A percentile compares a stretch with the other conserved stretches of the same genome.
Evolutionary conservation across 2,797 vertebrate species (phyloP).

Genomic region (Peromyscus melanophrys): DNA sequence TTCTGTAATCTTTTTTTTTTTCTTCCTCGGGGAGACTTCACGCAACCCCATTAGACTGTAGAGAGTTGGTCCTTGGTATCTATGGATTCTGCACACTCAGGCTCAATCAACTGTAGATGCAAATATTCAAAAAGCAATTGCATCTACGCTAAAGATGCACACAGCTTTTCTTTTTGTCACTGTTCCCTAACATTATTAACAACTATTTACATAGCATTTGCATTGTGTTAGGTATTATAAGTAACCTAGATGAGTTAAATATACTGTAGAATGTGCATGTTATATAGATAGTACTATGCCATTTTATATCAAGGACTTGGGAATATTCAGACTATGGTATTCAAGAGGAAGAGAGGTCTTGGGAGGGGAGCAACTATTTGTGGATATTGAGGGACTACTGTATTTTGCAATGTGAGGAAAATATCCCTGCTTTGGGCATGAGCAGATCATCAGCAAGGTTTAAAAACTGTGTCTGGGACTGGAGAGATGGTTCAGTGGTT

Average conservation of each 20-base stretch:
- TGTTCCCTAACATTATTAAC: not conserved
- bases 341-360: not conserved
- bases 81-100: too few species aligned
- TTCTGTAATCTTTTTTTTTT: not conserved
- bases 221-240: not conserved
- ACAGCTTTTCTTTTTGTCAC: not conserved
- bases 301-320: not conserved
- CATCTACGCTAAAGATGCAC: not conserved
- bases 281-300: not conserved
- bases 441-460: not conserved
- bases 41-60: not conserved
- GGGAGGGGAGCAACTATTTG: not conserved
- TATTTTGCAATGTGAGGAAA: not conserved
- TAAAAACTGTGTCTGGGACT: slow-evolving; percentile 9
- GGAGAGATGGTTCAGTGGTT: not conserved
- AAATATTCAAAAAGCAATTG: not conserved
- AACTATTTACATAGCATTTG: not conserved
- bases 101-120: not conserved
- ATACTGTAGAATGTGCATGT: not conserved
- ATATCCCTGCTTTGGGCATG: not conserved
- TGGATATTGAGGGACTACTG: not conserved
- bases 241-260: not conserved
- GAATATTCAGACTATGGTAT: not conserved
- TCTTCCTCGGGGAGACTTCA: not conserved
- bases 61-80: not conserved